phyloP scores from a whole-genome alignment of 2,113 vertebrate species.

The Hippotragus niger region DNA sequence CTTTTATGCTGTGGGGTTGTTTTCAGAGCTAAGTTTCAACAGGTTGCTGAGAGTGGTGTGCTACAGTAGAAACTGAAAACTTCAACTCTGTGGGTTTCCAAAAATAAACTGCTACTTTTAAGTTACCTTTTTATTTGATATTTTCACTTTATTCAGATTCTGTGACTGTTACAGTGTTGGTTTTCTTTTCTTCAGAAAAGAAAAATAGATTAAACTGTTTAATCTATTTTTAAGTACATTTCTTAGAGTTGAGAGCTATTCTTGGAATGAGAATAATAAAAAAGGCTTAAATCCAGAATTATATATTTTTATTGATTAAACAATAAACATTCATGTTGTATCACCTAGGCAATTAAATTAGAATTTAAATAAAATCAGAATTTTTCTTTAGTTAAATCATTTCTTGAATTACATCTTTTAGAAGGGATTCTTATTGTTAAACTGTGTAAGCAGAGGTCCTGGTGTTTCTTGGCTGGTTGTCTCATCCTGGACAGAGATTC shows the following conservation, averaged over 20 bases:
- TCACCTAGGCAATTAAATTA: neutral
- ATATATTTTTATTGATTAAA: neutral
- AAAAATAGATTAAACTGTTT: neutral
- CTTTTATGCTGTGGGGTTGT: neutral
- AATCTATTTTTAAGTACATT: neutral
- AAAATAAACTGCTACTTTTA: neutral
- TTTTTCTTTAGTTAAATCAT: neutral
- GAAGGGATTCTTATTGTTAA: neutral
- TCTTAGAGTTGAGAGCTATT: neutral
- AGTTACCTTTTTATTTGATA: neutral
- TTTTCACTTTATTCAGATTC: slow-evolving; percentile 36
- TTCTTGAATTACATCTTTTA: neutral
- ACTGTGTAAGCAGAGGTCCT: neutral
- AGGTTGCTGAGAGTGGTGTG: neutral
- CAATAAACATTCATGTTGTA: neutral
- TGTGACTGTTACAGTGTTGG: neutral
- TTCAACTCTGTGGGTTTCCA: neutral
- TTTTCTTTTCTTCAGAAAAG: neutral
- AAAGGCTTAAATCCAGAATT: neutral
- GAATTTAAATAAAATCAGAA: neutral
- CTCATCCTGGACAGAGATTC: neutral
- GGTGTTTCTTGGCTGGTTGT: neutral
- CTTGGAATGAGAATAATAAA: neutral
- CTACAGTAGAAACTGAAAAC: neutral
- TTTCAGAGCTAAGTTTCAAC: neutral